These are phyloP conservation scores for Gambelia wislizenii DNA, from an alignment of 2,797 vertebrate genomes.

Conservation along the genomic window DNA sequence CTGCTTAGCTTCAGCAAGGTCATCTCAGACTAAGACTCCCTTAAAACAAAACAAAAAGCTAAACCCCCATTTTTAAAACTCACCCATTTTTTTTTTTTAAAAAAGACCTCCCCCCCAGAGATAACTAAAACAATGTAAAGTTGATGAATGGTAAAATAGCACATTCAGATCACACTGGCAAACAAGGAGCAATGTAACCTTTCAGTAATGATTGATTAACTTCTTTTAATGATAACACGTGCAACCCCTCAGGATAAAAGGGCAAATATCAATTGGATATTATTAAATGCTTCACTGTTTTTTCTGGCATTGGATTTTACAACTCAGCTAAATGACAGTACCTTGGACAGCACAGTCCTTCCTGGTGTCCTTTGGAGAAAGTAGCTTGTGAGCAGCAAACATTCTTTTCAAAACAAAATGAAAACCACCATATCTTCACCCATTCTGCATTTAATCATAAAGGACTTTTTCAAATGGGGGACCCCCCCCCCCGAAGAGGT, in stretches of 20 bases:
- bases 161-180: neutral
- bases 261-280: neutral
- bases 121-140: neutral
- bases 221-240: neutral
- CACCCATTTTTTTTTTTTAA: no score
- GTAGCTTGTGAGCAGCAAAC: neutral
- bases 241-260: neutral
- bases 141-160: neutral
- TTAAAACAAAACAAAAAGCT: neutral
- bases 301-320: neutral
- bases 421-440: neutral
- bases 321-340: neutral
- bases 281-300: neutral
- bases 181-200: neutral
- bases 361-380: slow-evolving; percentile 4
- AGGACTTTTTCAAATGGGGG: no score
- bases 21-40: neutral
- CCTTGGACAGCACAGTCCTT: slow-evolving; percentile 22
- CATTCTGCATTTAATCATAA: neutral
- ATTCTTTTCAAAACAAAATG: neutral
- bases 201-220: slow-evolving; percentile 26
- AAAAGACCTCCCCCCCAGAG: no score
- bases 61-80: neutral
- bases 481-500: no score
- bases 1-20: neutral